A percentile compares a stretch with the other conserved stretches of the same genome.
Conservation (phyloP, 2,888 invertebrate genomes). For the Noctuana brunneofusca region DNA sequence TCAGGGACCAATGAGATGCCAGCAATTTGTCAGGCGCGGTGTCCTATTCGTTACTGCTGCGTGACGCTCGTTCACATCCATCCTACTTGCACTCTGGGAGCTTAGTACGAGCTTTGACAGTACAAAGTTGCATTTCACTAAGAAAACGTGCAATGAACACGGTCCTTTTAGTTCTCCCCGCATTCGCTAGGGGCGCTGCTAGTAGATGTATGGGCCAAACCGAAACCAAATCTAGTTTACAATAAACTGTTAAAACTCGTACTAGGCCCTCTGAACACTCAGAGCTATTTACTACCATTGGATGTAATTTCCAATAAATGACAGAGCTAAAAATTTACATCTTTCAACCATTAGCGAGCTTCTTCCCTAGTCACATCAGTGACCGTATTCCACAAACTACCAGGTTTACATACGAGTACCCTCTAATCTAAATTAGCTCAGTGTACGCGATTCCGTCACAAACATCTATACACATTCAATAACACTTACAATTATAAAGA, state of each 20-base stretch:
- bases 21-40: slow-evolving; percentile 39
- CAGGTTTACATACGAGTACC: slow-evolving; percentile 55
- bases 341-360: slow-evolving; percentile 79
- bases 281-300: slow-evolving; percentile 42
- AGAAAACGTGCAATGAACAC: too few relatives aligned
- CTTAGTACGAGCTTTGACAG: too few relatives aligned
- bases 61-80: slow-evolving; percentile 38
- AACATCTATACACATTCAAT: slow-evolving; percentile 77
- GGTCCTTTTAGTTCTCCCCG: too few relatives aligned
- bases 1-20: slow-evolving; percentile 40
- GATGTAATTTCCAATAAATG: slow-evolving; percentile 41
- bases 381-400: slow-evolving; percentile 52
- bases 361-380: slow-evolving; percentile 44
- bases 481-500: slow-evolving; percentile 78
- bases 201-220: too few relatives aligned
- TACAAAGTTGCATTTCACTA: too few relatives aligned
- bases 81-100: slow-evolving; percentile 40
- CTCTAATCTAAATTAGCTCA: slow-evolving; percentile 70
- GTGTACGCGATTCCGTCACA: slow-evolving; percentile 59
- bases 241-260: too few relatives aligned
- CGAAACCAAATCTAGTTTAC: too few relatives aligned
- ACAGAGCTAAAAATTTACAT: slow-evolving; percentile 48
- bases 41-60: slow-evolving; percentile 38
- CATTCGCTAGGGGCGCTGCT: too few relatives aligned
- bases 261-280: too few relatives aligned